phyloP scores from a whole-genome alignment of 2,888 invertebrate genomes.

The Acronicta alni region DNA sequence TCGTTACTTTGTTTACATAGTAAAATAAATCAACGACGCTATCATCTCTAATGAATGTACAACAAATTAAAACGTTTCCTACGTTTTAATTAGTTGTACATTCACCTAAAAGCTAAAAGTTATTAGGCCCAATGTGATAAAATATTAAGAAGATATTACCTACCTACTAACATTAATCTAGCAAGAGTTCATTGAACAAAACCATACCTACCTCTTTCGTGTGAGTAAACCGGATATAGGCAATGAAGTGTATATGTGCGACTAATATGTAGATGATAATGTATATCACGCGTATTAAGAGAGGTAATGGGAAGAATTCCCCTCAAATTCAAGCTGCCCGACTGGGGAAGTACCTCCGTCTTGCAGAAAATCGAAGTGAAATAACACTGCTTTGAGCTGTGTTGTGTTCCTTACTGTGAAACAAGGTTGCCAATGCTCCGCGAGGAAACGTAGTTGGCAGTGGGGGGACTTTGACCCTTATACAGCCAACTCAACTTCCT shows the following conservation, averaged over 20 bases:
- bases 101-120: constrained; percentile 28
- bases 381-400: too few species aligned
- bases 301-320: too few species aligned
- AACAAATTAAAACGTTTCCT: constrained; percentile 20
- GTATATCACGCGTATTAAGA: constrained; percentile 33
- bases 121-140: constrained; percentile 28
- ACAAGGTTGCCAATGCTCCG: too few species aligned
- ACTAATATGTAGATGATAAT: constrained; percentile 36
- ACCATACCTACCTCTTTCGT: constrained; percentile 41
- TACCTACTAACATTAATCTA: constrained; percentile 17
- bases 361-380: too few species aligned
- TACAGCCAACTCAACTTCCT: too few species aligned
- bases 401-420: too few species aligned
- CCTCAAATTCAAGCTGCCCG: too few species aligned
- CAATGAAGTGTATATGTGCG: constrained; percentile 40
- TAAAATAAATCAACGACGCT: background rate
- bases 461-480: too few species aligned
- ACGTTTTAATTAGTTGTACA: too few species aligned
- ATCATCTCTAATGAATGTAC: background rate
- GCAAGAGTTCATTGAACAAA: constrained; percentile 57
- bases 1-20: too few species aligned
- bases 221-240: constrained; percentile 52
- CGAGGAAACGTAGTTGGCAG: too few species aligned
- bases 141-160: constrained; percentile 40
- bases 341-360: too few species aligned